Conservation (phyloP, 2,888 invertebrate genomes). For the Himalopsyche anomala region DNA sequence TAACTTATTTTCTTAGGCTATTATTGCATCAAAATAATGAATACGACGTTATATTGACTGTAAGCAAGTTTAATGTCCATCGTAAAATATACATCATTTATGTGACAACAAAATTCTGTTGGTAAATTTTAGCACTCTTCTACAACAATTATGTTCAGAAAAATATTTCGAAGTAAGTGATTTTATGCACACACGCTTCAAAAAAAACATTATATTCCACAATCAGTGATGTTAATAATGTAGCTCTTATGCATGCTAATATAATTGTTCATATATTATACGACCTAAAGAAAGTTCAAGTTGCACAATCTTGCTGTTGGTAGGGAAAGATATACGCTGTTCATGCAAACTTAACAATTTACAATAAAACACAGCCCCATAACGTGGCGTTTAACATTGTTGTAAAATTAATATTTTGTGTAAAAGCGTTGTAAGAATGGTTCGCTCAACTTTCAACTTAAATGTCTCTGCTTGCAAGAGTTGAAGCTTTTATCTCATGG, state of each 20-base stretch:
- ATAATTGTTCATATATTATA: background rate
- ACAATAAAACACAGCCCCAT: slow-evolving; percentile 1
- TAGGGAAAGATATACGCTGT: background rate
- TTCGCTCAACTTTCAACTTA: slow-evolving; percentile 26
- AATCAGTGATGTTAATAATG: too few relatives aligned
- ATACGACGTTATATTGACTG: too few relatives aligned
- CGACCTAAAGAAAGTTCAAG: background rate
- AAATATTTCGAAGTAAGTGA: too few relatives aligned
- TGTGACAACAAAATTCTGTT: too few relatives aligned
- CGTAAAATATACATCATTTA: too few relatives aligned
- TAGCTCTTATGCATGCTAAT: background rate
- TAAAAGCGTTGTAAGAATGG: slow-evolving; percentile 27
- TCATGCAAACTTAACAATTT: slow-evolving; percentile 26
- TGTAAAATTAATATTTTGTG: slow-evolving; percentile 30
- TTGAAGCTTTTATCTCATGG: slow-evolving; percentile 41
- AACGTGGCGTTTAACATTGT: slow-evolving; percentile 27
- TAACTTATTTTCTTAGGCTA: too few relatives aligned
- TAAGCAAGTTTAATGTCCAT: too few relatives aligned
- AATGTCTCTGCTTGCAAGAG: slow-evolving; percentile 28
- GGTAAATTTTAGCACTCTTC: too few relatives aligned
- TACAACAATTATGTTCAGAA: too few relatives aligned
- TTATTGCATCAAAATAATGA: too few relatives aligned
- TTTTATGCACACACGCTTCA: too few relatives aligned
- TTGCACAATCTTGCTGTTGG: background rate
- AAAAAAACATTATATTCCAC: too few relatives aligned